phyloP scores from a whole-genome alignment of 2,888 invertebrate genomes.

The Hedychridium roseum region DNA sequence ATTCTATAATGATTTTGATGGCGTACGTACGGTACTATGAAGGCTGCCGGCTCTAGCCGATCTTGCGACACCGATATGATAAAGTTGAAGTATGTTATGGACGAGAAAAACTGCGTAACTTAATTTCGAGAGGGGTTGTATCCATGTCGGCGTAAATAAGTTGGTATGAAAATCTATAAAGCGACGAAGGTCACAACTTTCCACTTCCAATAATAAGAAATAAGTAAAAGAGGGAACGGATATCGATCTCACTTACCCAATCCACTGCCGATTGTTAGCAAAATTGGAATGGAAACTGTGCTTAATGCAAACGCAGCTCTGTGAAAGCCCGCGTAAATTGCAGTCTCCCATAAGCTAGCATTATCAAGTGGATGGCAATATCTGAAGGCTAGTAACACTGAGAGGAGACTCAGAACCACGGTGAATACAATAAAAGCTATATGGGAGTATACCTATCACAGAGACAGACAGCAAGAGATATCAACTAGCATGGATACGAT shows the following conservation, averaged over 20 bases:
- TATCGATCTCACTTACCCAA: slow-evolving; percentile 37
- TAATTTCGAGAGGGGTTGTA: slow-evolving; percentile 46
- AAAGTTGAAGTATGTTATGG: slow-evolving; percentile 43
- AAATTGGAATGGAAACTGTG: slow-evolving; percentile 33
- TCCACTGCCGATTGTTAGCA: slow-evolving; percentile 47
- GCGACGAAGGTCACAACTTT: not conserved
- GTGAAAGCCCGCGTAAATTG: slow-evolving; percentile 46
- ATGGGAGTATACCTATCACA: slow-evolving; percentile 33
- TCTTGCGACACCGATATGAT: slow-evolving; percentile 39
- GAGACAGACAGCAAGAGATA: not conserved
- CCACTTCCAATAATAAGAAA: not conserved
- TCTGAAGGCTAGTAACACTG: slow-evolving; percentile 31
- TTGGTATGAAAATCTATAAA: slow-evolving; percentile 44
- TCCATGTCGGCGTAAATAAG: slow-evolving; percentile 44
- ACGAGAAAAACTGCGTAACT: slow-evolving; percentile 46
- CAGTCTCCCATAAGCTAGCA: slow-evolving; percentile 32
- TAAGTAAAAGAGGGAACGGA: not conserved
- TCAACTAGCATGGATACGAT: not conserved
- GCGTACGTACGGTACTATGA: slow-evolving; percentile 38
- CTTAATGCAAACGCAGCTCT: slow-evolving; percentile 39
- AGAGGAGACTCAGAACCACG: slow-evolving; percentile 29
- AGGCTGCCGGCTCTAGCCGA: slow-evolving; percentile 36
- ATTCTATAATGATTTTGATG: not conserved
- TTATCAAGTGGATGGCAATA: slow-evolving; percentile 43
- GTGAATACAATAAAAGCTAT: slow-evolving; percentile 36